Conservation (phyloP, 2,888 invertebrate genomes). For the Drosophila atripex region DNA sequence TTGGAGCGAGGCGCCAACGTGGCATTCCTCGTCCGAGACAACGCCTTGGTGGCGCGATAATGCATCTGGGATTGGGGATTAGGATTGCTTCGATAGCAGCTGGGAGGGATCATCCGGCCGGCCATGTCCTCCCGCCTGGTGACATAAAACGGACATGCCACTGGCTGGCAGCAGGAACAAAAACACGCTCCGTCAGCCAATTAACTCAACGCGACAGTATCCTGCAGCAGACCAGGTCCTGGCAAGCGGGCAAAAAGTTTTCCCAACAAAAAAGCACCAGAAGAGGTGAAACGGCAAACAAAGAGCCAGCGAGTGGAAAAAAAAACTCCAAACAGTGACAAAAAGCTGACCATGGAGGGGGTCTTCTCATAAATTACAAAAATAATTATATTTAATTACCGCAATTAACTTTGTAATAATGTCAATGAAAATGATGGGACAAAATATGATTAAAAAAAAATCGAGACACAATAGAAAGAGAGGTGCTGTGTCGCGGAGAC, state of each 20-base stretch:
- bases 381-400: slow-evolving; percentile 76
- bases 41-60: slow-evolving; percentile 43
- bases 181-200: slow-evolving; percentile 58
- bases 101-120: slow-evolving; percentile 33
- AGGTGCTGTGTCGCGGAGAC: neutral
- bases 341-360: slow-evolving; percentile 64
- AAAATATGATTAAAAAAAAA: slow-evolving; percentile 68
- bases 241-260: slow-evolving; percentile 60
- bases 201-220: slow-evolving; percentile 74
- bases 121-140: slow-evolving; percentile 57
- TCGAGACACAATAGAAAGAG: slow-evolving; percentile 34
- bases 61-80: slow-evolving; percentile 40
- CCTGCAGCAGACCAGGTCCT: slow-evolving; percentile 50
- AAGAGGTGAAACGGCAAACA: slow-evolving; percentile 46
- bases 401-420: slow-evolving; percentile 78
- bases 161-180: slow-evolving; percentile 57
- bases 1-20: slow-evolving; percentile 47
- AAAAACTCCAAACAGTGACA: slow-evolving; percentile 39
- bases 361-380: slow-evolving; percentile 76
- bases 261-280: slow-evolving; percentile 34
- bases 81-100: slow-evolving; percentile 28
- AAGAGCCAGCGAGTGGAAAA: slow-evolving; percentile 39
- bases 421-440: slow-evolving; percentile 78
- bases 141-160: slow-evolving; percentile 76
- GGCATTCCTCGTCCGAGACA: slow-evolving; percentile 47